These are phyloP conservation scores for Epiperipatus broadwayi DNA, from an alignment of 2,888 invertebrate genomes.

Conservation along the genomic window DNA sequence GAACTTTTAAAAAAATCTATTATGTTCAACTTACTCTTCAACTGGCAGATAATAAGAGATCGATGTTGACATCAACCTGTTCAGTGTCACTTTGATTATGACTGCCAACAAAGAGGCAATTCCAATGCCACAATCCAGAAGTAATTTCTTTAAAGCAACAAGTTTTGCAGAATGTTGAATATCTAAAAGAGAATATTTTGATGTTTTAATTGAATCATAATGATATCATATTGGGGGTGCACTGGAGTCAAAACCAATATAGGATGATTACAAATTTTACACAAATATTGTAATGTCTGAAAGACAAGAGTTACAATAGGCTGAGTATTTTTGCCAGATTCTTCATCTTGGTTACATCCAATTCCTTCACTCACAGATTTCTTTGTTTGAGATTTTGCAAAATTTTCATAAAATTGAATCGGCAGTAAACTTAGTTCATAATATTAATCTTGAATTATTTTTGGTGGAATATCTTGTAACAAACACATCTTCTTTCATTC, in stretches of 20 bases:
- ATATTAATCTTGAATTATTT: constrained; percentile 35
- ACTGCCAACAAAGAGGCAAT: no score
- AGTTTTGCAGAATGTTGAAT: constrained; percentile 31
- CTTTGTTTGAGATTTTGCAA: constrained; percentile 25
- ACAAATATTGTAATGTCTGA: constrained; percentile 29
- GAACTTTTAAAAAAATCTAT: constrained; percentile 26
- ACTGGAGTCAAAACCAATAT: constrained; percentile 25
- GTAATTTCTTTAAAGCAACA: constrained; percentile 32
- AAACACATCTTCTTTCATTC: constrained; percentile 34
- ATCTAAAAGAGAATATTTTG: constrained; percentile 23
- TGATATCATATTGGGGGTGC: constrained; percentile 26
- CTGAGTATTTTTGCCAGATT: no score
- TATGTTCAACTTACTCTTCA: constrained; percentile 31
- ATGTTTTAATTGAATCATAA: constrained; percentile 21
- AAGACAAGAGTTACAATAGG: constrained; percentile 21
- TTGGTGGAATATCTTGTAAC: constrained; percentile 35
- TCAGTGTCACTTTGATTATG: constrained; percentile 16
- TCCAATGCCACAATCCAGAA: constrained; percentile 35
- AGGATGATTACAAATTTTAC: constrained; percentile 32
- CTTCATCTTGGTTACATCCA: no score
- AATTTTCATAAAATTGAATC: constrained; percentile 27
- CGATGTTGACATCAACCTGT: constrained; percentile 30
- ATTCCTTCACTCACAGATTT: no score
- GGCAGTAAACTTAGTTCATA: constrained; percentile 33
- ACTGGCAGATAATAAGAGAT: constrained; percentile 35